These are phyloP conservation scores for Chlorops oryzae DNA, from an alignment of 1,140 invertebrate species.

Conservation along the genomic window DNA sequence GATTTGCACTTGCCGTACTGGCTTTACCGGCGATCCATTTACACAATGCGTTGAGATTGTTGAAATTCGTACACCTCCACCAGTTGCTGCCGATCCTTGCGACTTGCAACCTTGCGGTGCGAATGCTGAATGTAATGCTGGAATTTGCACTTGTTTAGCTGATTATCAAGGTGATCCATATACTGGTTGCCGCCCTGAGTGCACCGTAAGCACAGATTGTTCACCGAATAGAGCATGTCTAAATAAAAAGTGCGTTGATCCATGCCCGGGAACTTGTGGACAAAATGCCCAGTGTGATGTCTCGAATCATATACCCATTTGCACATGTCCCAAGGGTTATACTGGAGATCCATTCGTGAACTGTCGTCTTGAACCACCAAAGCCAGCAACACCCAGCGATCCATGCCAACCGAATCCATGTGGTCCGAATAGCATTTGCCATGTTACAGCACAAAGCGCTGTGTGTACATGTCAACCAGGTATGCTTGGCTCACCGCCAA, in stretches of 20 bases:
- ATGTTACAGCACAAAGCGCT: conserved; percentile 65
- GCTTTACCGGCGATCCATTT: conserved; percentile 68
- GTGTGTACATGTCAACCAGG: conserved; percentile 68
- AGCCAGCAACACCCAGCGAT: conserved; percentile 24
- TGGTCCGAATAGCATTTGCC: conserved; percentile 71
- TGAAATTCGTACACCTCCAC: conserved; percentile 52
- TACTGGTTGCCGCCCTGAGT: conserved; percentile 70
- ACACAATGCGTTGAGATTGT: conserved; percentile 58
- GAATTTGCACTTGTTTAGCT: conserved; percentile 59
- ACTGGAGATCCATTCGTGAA: conserved; percentile 71
- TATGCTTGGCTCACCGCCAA: conserved; percentile 66
- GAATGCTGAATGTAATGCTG: conserved; percentile 70
- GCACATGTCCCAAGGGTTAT: conserved; percentile 62
- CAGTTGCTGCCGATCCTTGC: conserved; percentile 56
- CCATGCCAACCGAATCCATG: conserved; percentile 73
- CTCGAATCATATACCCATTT: conserved; percentile 73
- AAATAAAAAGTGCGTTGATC: conserved; percentile 67
- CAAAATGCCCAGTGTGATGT: conserved; percentile 68
- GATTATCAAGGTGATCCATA: conserved; percentile 65
- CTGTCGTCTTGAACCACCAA: conserved; percentile 31
- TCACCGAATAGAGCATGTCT: conserved; percentile 66
- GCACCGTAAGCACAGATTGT: conserved; percentile 78
- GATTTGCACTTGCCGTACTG: conserved; percentile 62
- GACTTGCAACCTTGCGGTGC: conserved; percentile 71
- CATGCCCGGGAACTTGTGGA: conserved; percentile 72